phyloP scores from a whole-genome alignment of 92 coral and sea anemone species.

The Porites rus region DNA sequence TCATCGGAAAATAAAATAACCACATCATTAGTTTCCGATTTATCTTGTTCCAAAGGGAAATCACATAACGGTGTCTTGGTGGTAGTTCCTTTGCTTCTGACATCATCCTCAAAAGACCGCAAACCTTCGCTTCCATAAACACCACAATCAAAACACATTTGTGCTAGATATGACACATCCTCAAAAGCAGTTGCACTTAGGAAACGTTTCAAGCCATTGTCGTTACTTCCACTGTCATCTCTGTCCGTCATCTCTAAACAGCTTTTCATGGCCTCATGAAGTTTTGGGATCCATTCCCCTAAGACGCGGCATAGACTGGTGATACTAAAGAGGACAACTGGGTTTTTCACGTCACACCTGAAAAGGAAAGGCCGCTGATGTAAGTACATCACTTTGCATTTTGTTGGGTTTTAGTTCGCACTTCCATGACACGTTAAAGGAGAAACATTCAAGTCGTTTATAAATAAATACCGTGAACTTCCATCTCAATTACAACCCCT shows the following conservation, averaged over 20 bases:
- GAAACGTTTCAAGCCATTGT: constrained; percentile 35
- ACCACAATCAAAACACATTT: constrained; percentile 83
- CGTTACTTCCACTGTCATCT: neutral
- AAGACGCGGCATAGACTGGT: constrained; percentile 41
- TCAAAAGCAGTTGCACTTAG: constrained; percentile 45
- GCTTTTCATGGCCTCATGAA: constrained; percentile 50
- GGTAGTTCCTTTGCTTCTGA: neutral
- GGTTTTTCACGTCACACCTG: constrained; percentile 77
- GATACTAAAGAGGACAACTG: constrained; percentile 53
- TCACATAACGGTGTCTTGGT: neutral
- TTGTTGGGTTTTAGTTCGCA: too few relatives aligned
- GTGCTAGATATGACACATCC: constrained; percentile 56
- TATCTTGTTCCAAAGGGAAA: neutral
- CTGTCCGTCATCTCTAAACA: constrained; percentile 18
- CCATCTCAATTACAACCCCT: too few relatives aligned
- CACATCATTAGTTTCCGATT: neutral
- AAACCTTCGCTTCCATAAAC: constrained; percentile 48
- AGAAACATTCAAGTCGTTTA: too few relatives aligned
- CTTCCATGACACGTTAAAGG: too few relatives aligned
- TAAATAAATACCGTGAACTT: too few relatives aligned
- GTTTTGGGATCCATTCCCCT: constrained; percentile 68
- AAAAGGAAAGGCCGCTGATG: neutral
- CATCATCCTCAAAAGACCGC: neutral
- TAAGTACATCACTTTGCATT: neutral
- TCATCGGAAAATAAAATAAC: too few relatives aligned